Percentiles rank a stretch among this genome's conserved stretches.
Conservation (phyloP, 1,140 invertebrate species). For the Oncopeltus fasciatus region DNA sequence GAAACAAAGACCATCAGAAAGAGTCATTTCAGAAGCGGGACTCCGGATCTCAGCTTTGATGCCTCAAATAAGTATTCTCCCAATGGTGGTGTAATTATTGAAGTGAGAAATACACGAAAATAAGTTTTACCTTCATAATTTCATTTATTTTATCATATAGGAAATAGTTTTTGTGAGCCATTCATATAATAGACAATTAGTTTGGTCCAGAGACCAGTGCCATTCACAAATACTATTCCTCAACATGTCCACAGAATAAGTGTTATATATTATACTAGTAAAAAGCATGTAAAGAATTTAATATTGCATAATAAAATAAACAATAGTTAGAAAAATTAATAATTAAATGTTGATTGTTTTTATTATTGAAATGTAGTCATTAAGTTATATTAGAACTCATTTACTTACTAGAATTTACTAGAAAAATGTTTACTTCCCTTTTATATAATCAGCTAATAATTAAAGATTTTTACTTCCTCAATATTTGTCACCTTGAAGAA, state of each 20-base stretch:
- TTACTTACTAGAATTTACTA: no score
- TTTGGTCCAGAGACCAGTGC: background rate
- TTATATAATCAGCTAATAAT: no score
- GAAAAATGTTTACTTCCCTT: no score
- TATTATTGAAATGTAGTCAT: constrained; percentile 1
- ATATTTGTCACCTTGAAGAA: no score
- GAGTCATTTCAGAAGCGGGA: constrained; percentile 39
- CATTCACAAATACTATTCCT: background rate
- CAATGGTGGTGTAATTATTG: constrained; percentile 34
- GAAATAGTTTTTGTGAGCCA: background rate
- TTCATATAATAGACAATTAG: background rate
- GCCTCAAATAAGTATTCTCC: constrained; percentile 22
- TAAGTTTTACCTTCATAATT: background rate
- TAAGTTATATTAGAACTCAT: background rate
- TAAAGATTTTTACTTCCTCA: no score
- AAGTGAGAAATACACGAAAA: constrained; percentile 30
- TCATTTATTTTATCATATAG: background rate
- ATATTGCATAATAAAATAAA: background rate
- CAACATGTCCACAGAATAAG: background rate
- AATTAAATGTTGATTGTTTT: constrained; percentile 5
- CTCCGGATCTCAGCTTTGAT: constrained; percentile 30
- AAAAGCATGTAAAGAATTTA: constrained; percentile 6
- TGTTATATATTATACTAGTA: background rate
- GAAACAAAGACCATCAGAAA: constrained; percentile 52
- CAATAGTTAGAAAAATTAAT: background rate